phyloP scores from a whole-genome alignment of 2,113 vertebrate genomes.

The Scytalopus superciliaris region DNA sequence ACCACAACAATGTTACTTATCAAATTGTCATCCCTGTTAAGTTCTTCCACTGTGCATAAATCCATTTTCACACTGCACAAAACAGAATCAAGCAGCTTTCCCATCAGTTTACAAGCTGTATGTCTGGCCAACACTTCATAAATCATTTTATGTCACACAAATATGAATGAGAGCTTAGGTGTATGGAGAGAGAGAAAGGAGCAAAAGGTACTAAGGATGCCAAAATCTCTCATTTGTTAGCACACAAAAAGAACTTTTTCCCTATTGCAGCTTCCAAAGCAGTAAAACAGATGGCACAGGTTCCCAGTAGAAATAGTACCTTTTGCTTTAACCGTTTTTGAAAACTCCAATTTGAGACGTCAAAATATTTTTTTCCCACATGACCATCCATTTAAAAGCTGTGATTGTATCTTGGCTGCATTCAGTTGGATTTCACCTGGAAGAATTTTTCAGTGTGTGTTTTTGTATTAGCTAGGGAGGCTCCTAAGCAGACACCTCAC shows the following conservation, averaged over 20 bases:
- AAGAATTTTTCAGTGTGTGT: background rate
- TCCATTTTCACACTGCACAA: constrained; percentile 24
- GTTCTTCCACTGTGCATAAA: constrained; percentile 10
- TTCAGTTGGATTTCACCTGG: background rate
- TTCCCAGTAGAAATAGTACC: background rate
- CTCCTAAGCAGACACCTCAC: background rate
- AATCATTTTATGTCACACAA: background rate
- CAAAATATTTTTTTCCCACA: background rate
- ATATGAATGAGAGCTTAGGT: background rate
- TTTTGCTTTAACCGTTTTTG: background rate
- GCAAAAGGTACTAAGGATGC: background rate
- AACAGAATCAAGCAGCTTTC: constrained; percentile 26
- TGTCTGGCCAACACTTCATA: background rate
- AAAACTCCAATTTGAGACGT: background rate
- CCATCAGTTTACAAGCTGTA: background rate
- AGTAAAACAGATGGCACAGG: background rate
- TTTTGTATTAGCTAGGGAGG: background rate
- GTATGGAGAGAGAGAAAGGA: background rate
- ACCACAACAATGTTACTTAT: background rate
- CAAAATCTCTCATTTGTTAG: background rate
- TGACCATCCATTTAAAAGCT: background rate
- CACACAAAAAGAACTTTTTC: background rate
- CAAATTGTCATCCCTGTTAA: constrained; percentile 29
- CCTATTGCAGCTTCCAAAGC: background rate
- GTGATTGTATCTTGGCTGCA: background rate